Percentiles rank a stretch among this genome's conserved stretches.
phyloP scores from a whole-genome alignment of 2,888 invertebrate species.

The Andrena dorsata region DNA sequence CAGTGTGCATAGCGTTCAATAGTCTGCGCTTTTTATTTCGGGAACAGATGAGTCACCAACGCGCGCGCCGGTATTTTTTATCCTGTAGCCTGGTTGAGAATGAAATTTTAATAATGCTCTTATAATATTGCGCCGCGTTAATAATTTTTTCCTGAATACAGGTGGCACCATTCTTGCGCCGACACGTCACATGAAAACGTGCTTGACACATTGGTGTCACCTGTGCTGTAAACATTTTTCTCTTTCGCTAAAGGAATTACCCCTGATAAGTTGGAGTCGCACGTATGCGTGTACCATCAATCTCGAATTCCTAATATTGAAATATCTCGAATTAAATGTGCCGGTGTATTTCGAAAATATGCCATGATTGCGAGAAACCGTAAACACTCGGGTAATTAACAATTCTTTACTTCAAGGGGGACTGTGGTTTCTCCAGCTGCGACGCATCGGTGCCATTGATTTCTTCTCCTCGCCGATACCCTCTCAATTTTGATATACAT shows the following conservation, averaged over 20 bases:
- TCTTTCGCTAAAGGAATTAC: constrained; percentile 5
- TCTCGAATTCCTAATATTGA: constrained; percentile 29
- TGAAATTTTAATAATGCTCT: neutral
- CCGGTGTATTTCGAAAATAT: constrained; percentile 11
- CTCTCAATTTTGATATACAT: neutral
- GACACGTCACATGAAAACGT: constrained; percentile 13
- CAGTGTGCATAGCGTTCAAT: neutral
- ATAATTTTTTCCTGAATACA: constrained; percentile 10
- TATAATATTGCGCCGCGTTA: neutral
- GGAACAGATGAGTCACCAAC: neutral
- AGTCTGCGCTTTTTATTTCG: constrained; percentile 12
- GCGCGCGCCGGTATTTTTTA: neutral
- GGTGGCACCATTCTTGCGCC: constrained; percentile 50
- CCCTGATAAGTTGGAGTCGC: neutral
- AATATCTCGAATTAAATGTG: constrained; percentile 20
- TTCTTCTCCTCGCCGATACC: neutral
- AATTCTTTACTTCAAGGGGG: constrained; percentile 13
- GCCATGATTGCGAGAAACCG: neutral
- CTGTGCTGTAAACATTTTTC: constrained; percentile 19
- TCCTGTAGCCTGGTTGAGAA: neutral
- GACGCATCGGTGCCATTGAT: constrained; percentile 1
- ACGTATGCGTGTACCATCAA: neutral
- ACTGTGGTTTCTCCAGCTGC: neutral
- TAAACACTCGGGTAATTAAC: constrained; percentile 1
- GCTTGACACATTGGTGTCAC: constrained; percentile 43